Percentiles rank a stretch among this genome's conserved stretches.
These are phyloP conservation scores for Centroberyx gerrardi DNA, from an alignment of 2,797 vertebrate genomes.

Conservation along the genomic window DNA sequence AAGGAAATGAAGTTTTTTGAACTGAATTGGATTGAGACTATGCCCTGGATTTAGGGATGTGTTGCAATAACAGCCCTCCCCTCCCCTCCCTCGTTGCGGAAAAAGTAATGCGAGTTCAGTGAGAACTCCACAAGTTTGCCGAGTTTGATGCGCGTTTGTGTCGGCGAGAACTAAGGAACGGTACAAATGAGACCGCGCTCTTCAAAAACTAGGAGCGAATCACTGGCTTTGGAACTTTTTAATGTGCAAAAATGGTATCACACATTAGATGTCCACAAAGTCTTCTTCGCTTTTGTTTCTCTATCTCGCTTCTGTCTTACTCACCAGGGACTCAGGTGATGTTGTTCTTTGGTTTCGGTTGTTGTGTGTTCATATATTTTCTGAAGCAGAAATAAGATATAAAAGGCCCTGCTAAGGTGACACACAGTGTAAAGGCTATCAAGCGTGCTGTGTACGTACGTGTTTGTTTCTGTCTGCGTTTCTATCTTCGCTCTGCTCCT, in stretches of 20 bases:
- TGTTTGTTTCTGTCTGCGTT: neutral
- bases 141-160: constrained; percentile 19
- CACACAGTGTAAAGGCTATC: neutral
- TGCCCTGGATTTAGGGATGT: constrained; percentile 24
- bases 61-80: neutral
- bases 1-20: constrained; percentile 5
- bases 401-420: neutral
- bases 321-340: neutral
- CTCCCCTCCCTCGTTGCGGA: neutral
- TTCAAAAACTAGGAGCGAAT: neutral
- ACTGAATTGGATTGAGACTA: constrained; percentile 28
- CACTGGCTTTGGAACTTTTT: constrained; percentile 1
- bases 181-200: neutral
- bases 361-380: neutral
- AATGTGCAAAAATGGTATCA: constrained; percentile 7
- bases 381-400: neutral
- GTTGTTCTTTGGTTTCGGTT: neutral
- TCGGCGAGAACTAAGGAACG: neutral
- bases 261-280: neutral
- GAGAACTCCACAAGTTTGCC: constrained; percentile 27
- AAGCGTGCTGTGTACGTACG: neutral
- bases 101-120: constrained; percentile 23
- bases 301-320: neutral
- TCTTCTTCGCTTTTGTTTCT: neutral
- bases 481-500: neutral